phyloP scores from a whole-genome alignment of 37 sponge, comb jelly and placozoan genomes.

The Beroe forskalii region DNA sequence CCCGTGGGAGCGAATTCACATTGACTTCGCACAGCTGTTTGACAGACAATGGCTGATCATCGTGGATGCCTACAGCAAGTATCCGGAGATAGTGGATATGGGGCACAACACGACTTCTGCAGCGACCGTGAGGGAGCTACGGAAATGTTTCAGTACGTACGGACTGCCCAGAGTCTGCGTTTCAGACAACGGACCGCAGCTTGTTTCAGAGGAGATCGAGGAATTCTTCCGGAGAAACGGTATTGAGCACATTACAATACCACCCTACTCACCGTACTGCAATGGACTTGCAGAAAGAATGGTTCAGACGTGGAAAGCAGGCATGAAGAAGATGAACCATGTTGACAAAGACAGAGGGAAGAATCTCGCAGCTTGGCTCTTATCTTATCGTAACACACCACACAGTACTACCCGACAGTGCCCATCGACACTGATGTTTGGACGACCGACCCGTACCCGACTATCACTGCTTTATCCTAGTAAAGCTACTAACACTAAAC shows the following conservation, averaged over 20 bases:
- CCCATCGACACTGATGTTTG: neutral
- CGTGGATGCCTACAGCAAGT: neutral
- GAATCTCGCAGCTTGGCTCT: neutral
- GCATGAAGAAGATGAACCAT: neutral
- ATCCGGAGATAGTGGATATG: neutral
- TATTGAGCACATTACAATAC: neutral
- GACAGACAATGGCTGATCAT: neutral
- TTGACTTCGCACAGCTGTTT: conserved; percentile 1
- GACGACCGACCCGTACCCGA: neutral
- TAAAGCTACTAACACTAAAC: neutral
- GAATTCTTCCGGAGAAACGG: neutral
- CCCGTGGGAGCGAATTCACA: conserved; percentile 5
- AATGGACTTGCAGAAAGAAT: conserved; percentile 16
- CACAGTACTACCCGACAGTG: neutral
- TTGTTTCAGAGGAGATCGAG: too few relatives aligned
- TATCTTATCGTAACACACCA: neutral
- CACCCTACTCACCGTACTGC: neutral
- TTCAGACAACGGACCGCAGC: neutral
- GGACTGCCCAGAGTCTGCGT: neutral
- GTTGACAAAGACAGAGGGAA: neutral
- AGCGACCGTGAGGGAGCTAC: neutral
- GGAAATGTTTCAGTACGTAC: neutral
- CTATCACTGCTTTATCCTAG: neutral
- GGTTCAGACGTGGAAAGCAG: neutral
- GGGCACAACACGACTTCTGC: neutral